Evolutionary conservation across 2,888 invertebrate genomes (phyloP).

Genomic region (Eretmocerus hayati): DNA sequence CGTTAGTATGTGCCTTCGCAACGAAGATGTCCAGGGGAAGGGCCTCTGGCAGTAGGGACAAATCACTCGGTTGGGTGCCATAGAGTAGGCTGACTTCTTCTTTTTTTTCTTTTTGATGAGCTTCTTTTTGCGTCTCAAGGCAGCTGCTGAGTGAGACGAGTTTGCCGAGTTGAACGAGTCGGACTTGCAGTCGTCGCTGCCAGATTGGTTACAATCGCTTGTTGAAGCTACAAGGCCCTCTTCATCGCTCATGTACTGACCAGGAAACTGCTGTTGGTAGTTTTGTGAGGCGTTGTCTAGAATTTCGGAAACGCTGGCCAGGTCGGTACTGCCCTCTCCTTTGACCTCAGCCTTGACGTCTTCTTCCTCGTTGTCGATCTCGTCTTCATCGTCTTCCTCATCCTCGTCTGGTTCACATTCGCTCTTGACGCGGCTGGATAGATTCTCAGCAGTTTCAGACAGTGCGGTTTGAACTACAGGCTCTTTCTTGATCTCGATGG

Average conservation of each 20-base stretch:
- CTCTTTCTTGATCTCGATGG: slow-evolving; percentile 32
- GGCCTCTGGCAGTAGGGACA: slow-evolving; percentile 91
- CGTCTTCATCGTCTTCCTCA: not conserved
- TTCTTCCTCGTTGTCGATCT: slow-evolving; percentile 3
- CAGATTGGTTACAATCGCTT: slow-evolving; percentile 76
- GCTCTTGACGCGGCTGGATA: too few relatives aligned
- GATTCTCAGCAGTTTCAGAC: too few relatives aligned
- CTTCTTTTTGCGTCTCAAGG: slow-evolving; percentile 28
- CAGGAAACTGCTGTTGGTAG: slow-evolving; percentile 42
- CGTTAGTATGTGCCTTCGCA: slow-evolving; percentile 89
- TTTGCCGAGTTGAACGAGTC: slow-evolving; percentile 56
- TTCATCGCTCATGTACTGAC: slow-evolving; percentile 54
- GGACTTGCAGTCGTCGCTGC: slow-evolving; percentile 76
- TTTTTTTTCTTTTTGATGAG: slow-evolving; percentile 50
- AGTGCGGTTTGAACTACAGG: not conserved
- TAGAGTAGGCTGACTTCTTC: slow-evolving; percentile 90
- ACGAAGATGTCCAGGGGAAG: slow-evolving; percentile 94
- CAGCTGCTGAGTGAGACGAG: slow-evolving; percentile 45
- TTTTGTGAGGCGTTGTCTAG: slow-evolving; percentile 66
- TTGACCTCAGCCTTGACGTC: slow-evolving; percentile 7
- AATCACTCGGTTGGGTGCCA: slow-evolving; percentile 87
- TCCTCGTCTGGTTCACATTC: not conserved
- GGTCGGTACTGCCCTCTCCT: slow-evolving; percentile 45
- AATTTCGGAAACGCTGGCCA: slow-evolving; percentile 71
- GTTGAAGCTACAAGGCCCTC: slow-evolving; percentile 78